Evolutionary conservation across 2,113 vertebrate genomes (phyloP).

Genomic region (Recurvirostra avosetta): DNA sequence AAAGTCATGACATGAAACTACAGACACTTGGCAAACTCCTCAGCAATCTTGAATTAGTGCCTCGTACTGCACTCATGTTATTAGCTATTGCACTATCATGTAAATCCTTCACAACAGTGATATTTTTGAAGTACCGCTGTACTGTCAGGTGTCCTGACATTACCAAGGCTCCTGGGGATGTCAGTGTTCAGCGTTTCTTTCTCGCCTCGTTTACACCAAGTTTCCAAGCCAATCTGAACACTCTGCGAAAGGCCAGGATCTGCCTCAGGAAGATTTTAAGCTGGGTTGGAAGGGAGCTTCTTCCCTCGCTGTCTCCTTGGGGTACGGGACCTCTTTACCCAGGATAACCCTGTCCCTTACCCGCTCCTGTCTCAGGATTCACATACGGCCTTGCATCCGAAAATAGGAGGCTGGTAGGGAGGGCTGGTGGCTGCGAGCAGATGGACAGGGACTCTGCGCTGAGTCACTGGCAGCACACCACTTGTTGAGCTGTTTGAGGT

Average conservation of each 20-base stretch:
- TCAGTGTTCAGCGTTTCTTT: not conserved
- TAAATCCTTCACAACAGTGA: not conserved
- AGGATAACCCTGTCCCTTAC: not conserved
- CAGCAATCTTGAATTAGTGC: not conserved
- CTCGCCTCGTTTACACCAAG: not conserved
- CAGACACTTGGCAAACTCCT: not conserved
- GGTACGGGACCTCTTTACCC: not conserved
- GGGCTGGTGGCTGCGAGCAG: not conserved
- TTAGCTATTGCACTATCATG: not conserved
- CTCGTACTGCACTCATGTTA: not conserved
- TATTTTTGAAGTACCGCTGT: not conserved
- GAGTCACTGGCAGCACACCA: not conserved
- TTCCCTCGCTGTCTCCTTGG: not conserved
- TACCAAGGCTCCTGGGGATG: not conserved
- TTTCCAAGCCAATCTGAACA: not conserved
- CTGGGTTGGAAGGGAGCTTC: not conserved
- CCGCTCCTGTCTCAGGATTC: not conserved
- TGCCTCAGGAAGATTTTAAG: not conserved
- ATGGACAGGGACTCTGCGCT: not conserved
- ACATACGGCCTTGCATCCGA: not conserved
- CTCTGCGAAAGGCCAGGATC: not conserved
- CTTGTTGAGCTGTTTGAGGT: constrained; percentile 35
- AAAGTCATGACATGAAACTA: not conserved
- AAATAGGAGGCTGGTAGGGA: not conserved
- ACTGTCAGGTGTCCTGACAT: not conserved